These are phyloP conservation scores for Nomada ruficornis DNA, from an alignment of 2,888 invertebrate species.

Conservation along the genomic window DNA sequence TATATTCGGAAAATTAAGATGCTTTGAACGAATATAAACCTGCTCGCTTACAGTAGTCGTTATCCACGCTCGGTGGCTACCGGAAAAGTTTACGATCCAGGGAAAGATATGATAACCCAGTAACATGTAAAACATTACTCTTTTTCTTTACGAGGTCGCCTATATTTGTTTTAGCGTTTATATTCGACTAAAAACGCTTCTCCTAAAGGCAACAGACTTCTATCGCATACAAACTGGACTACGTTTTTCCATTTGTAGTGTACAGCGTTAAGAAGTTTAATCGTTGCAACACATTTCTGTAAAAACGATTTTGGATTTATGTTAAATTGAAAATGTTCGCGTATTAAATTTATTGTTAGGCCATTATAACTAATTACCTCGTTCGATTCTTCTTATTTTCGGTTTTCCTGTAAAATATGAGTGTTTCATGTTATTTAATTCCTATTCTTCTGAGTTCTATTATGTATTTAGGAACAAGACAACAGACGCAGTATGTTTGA, in stretches of 20 bases:
- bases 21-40: conserved; percentile 23
- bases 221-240: not conserved
- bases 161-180: conserved; percentile 30
- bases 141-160: conserved; percentile 37
- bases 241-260: not conserved
- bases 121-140: conserved; percentile 37
- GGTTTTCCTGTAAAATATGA: too few relatives aligned
- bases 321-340: too few relatives aligned
- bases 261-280: too few relatives aligned
- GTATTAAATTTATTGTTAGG: too few relatives aligned
- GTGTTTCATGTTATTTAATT: too few relatives aligned
- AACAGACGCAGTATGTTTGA: too few relatives aligned
- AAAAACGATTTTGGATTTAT: too few relatives aligned
- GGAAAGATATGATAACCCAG: conserved; percentile 46
- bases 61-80: conserved; percentile 33
- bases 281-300: too few relatives aligned
- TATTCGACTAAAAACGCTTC: conserved; percentile 7
- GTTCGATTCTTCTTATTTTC: too few relatives aligned
- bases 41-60: conserved; percentile 18
- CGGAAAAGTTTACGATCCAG: conserved; percentile 49
- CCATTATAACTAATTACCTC: too few relatives aligned
- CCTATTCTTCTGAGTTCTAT: too few relatives aligned
- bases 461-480: too few relatives aligned
- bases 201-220: not conserved
- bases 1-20: conserved; percentile 9